phyloP scores from a whole-genome alignment of 2,797 vertebrate species.

The Chelon labrosus region DNA sequence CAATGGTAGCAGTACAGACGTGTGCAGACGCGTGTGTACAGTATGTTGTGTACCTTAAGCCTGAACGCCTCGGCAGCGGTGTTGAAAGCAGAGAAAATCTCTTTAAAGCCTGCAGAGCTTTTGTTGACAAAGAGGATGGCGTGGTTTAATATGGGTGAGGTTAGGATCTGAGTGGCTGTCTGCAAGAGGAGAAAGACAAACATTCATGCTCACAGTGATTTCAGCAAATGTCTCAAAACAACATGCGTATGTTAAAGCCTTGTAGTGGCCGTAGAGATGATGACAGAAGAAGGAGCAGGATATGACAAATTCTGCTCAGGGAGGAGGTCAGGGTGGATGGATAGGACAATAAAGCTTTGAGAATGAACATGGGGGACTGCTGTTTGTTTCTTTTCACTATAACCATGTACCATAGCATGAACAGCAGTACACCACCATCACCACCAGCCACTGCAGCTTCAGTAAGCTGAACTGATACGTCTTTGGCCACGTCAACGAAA shows the following conservation, averaged over 20 bases:
- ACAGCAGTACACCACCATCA: neutral
- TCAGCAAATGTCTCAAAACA: neutral
- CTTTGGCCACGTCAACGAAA: neutral
- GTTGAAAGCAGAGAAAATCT: constrained; percentile 83
- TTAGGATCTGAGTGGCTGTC: constrained; percentile 90
- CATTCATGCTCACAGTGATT: neutral
- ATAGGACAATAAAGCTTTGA: neutral
- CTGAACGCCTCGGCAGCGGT: constrained; percentile 84
- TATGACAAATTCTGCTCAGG: neutral
- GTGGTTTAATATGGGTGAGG: constrained; percentile 87
- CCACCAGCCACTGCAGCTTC: neutral
- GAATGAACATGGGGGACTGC: neutral
- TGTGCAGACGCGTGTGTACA: neutral
- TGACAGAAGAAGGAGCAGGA: neutral
- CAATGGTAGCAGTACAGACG: neutral
- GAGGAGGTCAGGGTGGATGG: neutral
- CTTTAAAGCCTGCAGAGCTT: constrained; percentile 73
- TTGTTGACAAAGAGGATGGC: constrained; percentile 91
- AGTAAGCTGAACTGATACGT: neutral
- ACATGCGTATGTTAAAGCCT: neutral
- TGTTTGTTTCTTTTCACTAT: neutral
- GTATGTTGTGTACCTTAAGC: constrained; percentile 83
- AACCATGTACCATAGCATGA: too few relatives aligned
- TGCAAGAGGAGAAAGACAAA: constrained; percentile 59
- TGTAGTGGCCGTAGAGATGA: neutral